Percentiles rank a stretch among this genome's conserved stretches.
Conservation (phyloP, 2,113 vertebrate species). For the Aldabrachelys gigantea region DNA sequence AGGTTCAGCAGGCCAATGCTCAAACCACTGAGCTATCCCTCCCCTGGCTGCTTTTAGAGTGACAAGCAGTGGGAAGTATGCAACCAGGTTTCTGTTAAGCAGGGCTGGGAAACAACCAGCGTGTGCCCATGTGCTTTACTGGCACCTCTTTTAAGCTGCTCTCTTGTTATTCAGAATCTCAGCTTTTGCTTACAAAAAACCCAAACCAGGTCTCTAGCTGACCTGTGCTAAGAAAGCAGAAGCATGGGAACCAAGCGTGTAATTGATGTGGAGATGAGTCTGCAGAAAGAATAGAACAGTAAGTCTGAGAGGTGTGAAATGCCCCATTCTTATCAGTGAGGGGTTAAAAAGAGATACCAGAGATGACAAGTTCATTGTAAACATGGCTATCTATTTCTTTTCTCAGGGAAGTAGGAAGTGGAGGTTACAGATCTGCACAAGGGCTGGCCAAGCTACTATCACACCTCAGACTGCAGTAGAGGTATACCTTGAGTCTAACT, state of each 20-base stretch:
- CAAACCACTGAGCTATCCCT: too few relatives aligned
- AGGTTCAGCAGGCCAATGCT: too few relatives aligned
- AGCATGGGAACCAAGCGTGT: not conserved
- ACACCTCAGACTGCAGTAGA: not conserved
- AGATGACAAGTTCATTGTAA: not conserved
- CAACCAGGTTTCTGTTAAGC: not conserved
- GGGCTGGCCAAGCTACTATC: not conserved
- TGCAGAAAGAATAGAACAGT: not conserved
- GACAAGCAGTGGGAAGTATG: not conserved
- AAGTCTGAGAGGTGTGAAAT: not conserved
- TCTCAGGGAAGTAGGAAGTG: not conserved
- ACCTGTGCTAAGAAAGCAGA: fast-evolving
- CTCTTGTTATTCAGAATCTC: not conserved
- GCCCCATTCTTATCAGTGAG: not conserved
- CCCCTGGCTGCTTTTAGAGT: not conserved
- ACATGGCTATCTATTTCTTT: not conserved
- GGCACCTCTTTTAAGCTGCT: not conserved
- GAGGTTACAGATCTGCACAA: not conserved
- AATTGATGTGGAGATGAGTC: not conserved
- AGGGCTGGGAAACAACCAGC: not conserved
- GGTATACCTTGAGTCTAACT: not conserved
- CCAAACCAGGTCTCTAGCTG: not conserved
- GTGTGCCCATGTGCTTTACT: not conserved
- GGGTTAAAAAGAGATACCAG: not conserved
- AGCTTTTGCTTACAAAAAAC: not conserved